phyloP scores from a whole-genome alignment of 2,888 invertebrate species.

The Limenitis camilla region DNA sequence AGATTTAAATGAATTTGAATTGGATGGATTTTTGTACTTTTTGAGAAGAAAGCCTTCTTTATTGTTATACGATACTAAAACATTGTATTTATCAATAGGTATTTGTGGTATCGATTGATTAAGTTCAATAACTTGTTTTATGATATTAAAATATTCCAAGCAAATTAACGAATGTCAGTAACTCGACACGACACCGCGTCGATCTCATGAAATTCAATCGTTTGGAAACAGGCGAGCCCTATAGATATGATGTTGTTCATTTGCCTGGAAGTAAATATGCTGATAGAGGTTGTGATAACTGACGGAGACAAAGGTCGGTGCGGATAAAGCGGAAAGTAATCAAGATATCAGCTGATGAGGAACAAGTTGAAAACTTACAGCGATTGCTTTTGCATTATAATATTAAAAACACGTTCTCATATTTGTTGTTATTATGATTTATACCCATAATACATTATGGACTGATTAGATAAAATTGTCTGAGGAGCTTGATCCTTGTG shows the following conservation, averaged over 20 bases:
- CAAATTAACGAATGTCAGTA: slow-evolving; percentile 5
- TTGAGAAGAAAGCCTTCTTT: no score
- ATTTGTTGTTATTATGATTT: no score
- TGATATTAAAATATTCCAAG: slow-evolving; percentile 1
- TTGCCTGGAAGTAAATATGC: slow-evolving; percentile 40
- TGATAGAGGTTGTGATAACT: slow-evolving; percentile 45
- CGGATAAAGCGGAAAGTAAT: slow-evolving; percentile 49
- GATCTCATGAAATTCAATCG: slow-evolving; percentile 26
- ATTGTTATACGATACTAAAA: no score
- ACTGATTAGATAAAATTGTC: no score
- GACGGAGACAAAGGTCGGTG: slow-evolving; percentile 56
- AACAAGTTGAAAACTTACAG: slow-evolving; percentile 23
- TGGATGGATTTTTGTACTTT: no score
- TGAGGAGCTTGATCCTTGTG: no score
- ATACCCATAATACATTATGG: no score
- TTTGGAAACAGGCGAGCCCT: slow-evolving; percentile 22
- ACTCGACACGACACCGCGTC: slow-evolving; percentile 16
- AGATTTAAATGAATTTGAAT: no score
- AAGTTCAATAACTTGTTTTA: no score
- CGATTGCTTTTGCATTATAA: slow-evolving; percentile 7
- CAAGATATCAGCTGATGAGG: slow-evolving; percentile 45
- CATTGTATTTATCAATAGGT: no score
- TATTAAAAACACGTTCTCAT: no score
- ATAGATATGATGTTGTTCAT: slow-evolving; percentile 46
- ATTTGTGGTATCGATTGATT: no score